Evolutionary conservation across 2,888 invertebrate genomes (phyloP), one percentile per base, ranked within the genome.

Genomic region (Caenorhabditis sp.): DNA sequence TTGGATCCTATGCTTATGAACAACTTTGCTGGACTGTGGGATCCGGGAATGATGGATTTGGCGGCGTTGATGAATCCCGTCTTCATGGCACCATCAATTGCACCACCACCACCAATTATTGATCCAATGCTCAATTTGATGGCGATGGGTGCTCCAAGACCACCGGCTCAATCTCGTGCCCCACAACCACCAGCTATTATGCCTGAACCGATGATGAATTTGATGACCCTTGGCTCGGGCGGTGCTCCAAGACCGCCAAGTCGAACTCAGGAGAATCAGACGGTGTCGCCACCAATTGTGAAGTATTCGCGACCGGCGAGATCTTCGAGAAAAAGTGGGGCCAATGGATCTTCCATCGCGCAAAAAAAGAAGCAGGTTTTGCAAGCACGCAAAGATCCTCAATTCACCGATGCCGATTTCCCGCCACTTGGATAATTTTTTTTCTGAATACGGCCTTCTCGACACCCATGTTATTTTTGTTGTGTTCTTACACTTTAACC

Each of bases 181-280:
- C 50, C n/a, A 17, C 53, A 7, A 12, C 36, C 36, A 36, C 58
- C n/a, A 1, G 14, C n/a, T 3, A 49, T n/a, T 14, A 10, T 10
- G 4, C 10, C 31, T 10, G 49, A 59, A 4, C 14, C 27, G 1
- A 21, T 59, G n/a, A 1, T 59, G 3, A 50, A 12, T n/a, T 36
- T 59, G 7, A 27, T 73, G 52, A 68, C 72, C 0, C 59, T 62
- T 23, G 68, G 68, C 10, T 36, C 62, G 5, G 72, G 54, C 4
- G 72, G 72, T 25, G 72, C 72, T 21, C 72, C 72, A n/a, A 49
- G 59, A 23, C 68, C 72, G 36, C 68, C 72, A 31, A 27, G 26
- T 21, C 3, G 5, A 1, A 31, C 14, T 2, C 31, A 31, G 31
- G 57, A 21, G 17, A 26, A 17, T 4, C 31, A 58, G 20, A 20